phyloP scores from a whole-genome alignment of 1,140 invertebrate species.

The Saccostrea cuccullata region DNA sequence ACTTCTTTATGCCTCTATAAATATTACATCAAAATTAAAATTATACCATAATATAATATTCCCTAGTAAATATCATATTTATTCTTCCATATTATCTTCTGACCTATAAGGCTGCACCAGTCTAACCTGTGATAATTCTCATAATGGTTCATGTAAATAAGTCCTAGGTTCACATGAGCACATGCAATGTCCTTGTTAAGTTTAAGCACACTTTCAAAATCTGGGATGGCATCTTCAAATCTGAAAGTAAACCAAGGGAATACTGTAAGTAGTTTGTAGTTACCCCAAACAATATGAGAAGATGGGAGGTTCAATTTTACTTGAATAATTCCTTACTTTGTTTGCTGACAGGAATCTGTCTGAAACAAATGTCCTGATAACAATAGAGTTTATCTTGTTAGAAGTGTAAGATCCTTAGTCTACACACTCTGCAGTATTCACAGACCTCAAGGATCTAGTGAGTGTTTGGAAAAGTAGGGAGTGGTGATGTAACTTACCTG shows the following conservation, averaged over 20 bases:
- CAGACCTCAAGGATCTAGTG: too few species aligned
- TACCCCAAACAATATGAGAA: too few species aligned
- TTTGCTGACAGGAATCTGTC: too few species aligned
- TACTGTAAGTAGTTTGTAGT: too few species aligned
- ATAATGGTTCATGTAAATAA: conserved; percentile 76
- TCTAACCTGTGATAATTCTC: conserved; percentile 75
- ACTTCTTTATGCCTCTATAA: conserved; percentile 77
- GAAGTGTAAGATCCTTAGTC: too few species aligned
- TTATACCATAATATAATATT: neutral
- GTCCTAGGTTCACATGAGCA: conserved; percentile 77
- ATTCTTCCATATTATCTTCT: neutral
- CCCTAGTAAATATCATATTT: neutral
- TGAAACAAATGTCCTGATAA: too few species aligned
- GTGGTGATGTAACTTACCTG: conserved; percentile 53
- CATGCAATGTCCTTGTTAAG: conserved; percentile 76
- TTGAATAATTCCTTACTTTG: too few species aligned
- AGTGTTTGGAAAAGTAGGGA: too few species aligned
- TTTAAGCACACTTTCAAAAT: conserved; percentile 78
- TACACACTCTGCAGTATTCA: too few species aligned
- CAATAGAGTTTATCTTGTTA: too few species aligned
- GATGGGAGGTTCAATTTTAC: too few species aligned
- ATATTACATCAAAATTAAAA: conserved; percentile 29
- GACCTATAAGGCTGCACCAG: neutral
- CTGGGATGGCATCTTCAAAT: conserved; percentile 77
- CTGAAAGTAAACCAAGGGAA: conserved; percentile 49